phyloP scores from a whole-genome alignment of 1,140 invertebrate genomes.

The Drosophila funebris region DNA sequence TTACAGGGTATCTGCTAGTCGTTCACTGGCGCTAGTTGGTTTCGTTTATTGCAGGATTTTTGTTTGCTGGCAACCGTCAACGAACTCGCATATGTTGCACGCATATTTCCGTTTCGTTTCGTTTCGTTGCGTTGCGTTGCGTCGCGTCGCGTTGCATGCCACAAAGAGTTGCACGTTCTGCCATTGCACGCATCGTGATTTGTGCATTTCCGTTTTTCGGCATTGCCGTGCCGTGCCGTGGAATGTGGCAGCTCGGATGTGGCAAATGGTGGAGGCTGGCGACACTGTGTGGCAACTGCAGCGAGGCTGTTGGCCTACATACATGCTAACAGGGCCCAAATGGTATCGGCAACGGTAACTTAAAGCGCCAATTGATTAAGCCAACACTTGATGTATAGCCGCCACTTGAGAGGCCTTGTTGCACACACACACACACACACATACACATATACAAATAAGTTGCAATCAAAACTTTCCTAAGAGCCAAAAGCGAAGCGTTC shows the following conservation, averaged over 20 bases:
- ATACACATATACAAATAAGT: background rate
- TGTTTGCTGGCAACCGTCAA: slow-evolving; percentile 34
- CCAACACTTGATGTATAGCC: slow-evolving; percentile 1
- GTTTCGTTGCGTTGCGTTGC: slow-evolving; percentile 64
- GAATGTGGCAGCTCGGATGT: slow-evolving; percentile 25
- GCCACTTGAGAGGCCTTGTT: background rate
- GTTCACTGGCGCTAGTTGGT: background rate
- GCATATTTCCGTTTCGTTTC: slow-evolving; percentile 66
- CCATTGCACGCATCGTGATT: slow-evolving; percentile 56
- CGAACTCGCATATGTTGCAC: slow-evolving; percentile 59
- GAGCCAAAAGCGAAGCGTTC: slow-evolving; percentile 48
- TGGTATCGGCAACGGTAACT: slow-evolving; percentile 2
- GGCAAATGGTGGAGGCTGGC: slow-evolving; percentile 11
- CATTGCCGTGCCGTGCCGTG: slow-evolving; percentile 22
- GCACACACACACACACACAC: background rate
- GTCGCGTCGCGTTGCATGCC: slow-evolving; percentile 50
- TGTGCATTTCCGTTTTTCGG: slow-evolving; percentile 70
- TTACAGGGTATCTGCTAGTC: background rate
- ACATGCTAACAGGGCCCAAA: background rate
- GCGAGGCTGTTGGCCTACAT: slow-evolving; percentile 46
- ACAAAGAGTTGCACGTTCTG: slow-evolving; percentile 51
- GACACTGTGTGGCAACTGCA: slow-evolving; percentile 31
- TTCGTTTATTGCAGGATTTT: slow-evolving; percentile 20
- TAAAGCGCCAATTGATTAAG: slow-evolving; percentile 71
- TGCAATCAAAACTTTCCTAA: slow-evolving; percentile 63